These are phyloP conservation scores for Metopolophium dirhodum DNA, from an alignment of 1,140 invertebrate genomes.

Conservation along the genomic window DNA sequence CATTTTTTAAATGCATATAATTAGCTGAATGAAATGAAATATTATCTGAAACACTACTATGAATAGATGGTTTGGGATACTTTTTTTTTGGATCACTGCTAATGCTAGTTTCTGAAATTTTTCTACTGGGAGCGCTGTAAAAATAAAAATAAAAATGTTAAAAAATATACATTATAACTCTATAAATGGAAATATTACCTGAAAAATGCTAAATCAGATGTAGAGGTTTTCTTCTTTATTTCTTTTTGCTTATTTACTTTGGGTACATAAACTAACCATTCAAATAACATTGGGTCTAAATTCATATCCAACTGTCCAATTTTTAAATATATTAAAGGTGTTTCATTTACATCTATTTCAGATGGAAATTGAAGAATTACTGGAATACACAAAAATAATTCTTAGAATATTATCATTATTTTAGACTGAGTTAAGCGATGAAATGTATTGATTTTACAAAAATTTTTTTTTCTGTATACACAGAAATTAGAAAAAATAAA, in stretches of 20 bases:
- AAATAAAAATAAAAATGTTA: not conserved
- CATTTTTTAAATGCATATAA: constrained; percentile 50
- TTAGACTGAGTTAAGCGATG: not conserved
- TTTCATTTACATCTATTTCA: constrained; percentile 64
- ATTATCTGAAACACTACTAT: constrained; percentile 57
- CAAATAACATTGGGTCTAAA: constrained; percentile 69
- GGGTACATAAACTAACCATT: constrained; percentile 66
- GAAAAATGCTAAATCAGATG: constrained; percentile 59
- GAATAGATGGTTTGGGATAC: constrained; percentile 52
- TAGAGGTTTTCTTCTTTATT: constrained; percentile 64
- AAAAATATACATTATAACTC: not conserved
- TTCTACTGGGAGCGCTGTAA: constrained; percentile 56
- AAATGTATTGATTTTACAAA: too few relatives aligned
- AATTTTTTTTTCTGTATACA: too few relatives aligned
- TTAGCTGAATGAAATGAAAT: constrained; percentile 52
- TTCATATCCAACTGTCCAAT: constrained; percentile 67
- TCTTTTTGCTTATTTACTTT: constrained; percentile 63
- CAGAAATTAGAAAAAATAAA: too few relatives aligned
- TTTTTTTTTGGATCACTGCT: constrained; percentile 45
- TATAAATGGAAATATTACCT: constrained; percentile 31
- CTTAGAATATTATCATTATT: not conserved
- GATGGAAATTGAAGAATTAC: constrained; percentile 67
- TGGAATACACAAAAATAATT: constrained; percentile 54
- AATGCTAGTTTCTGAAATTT: constrained; percentile 55
- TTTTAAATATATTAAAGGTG: constrained; percentile 68